These are phyloP conservation scores for Fistularia tabacaria DNA, from an alignment of 2,797 vertebrate genomes.

Conservation along the genomic window DNA sequence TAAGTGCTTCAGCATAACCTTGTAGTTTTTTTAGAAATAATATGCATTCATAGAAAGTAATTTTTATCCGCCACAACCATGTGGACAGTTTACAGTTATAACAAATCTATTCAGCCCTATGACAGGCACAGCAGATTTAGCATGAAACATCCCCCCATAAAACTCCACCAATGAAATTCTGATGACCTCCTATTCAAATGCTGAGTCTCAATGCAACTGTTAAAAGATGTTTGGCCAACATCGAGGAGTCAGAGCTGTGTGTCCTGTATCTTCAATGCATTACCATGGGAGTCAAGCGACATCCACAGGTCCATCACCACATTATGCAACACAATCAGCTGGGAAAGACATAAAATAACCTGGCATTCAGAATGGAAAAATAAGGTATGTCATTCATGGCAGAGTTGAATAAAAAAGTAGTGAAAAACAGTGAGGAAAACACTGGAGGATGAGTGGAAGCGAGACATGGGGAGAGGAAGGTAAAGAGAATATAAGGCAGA, in stretches of 20 bases:
- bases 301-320: constrained; percentile 70
- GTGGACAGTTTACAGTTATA: too few species aligned
- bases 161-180: too few species aligned
- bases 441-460: constrained; percentile 18
- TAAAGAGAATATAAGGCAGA: constrained; percentile 43
- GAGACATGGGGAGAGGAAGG: constrained; percentile 11
- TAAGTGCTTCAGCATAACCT: too few species aligned
- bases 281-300: constrained; percentile 50
- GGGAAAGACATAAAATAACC: constrained; percentile 56
- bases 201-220: constrained; percentile 37
- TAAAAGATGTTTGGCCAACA: constrained; percentile 49
- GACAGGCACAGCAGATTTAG: too few species aligned
- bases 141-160: too few species aligned
- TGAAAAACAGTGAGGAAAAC: constrained; percentile 4
- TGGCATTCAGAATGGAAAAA: constrained; percentile 55
- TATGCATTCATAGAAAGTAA: too few species aligned
- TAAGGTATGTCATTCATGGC: constrained; percentile 38
- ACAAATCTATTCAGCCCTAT: too few species aligned
- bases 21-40: too few species aligned
- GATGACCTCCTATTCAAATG: constrained; percentile 34
- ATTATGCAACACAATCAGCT: constrained; percentile 58
- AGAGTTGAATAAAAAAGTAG: not conserved
- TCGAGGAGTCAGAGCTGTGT: constrained; percentile 29
- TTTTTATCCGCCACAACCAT: too few species aligned
- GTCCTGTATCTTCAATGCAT: constrained; percentile 25